Conservation (phyloP, 2,797 vertebrate species). For the Peromyscus aztecus region DNA sequence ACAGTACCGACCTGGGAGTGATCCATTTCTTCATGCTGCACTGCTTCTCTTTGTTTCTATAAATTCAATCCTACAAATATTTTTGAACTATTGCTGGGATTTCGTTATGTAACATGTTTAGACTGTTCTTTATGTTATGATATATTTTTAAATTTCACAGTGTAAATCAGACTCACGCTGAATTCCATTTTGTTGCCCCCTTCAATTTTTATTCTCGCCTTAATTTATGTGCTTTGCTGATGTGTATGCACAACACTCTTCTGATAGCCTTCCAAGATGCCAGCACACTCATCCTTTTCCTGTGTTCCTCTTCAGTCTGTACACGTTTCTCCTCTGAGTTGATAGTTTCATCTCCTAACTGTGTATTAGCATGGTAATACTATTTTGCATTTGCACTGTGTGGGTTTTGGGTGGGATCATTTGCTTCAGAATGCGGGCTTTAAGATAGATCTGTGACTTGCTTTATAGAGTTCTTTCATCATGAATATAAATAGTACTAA, state of each 20-base stretch:
- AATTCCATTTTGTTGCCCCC: background rate
- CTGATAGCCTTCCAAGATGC: background rate
- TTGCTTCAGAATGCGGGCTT: slow-evolving; percentile 47
- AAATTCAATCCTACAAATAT: background rate
- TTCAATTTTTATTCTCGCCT: background rate
- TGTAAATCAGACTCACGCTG: background rate
- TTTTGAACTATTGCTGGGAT: background rate
- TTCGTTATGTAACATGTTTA: background rate
- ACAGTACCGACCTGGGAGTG: background rate
- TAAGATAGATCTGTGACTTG: slow-evolving; percentile 12
- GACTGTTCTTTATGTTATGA: background rate
- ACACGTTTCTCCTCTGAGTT: slow-evolving; percentile 6
- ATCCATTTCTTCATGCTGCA: background rate
- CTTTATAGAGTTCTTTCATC: slow-evolving; percentile 42
- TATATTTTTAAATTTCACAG: slow-evolving; percentile 14
- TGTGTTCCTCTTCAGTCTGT: background rate
- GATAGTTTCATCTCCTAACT: background rate
- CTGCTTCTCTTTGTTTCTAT: background rate
- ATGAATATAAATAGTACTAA: background rate
- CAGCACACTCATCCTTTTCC: background rate
- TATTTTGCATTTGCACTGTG: background rate
- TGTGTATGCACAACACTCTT: background rate
- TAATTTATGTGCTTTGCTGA: background rate
- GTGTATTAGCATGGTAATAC: background rate
- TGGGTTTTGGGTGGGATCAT: background rate